phyloP scores from a whole-genome alignment of 2,797 vertebrate species.

The Crenichthys baileyi region DNA sequence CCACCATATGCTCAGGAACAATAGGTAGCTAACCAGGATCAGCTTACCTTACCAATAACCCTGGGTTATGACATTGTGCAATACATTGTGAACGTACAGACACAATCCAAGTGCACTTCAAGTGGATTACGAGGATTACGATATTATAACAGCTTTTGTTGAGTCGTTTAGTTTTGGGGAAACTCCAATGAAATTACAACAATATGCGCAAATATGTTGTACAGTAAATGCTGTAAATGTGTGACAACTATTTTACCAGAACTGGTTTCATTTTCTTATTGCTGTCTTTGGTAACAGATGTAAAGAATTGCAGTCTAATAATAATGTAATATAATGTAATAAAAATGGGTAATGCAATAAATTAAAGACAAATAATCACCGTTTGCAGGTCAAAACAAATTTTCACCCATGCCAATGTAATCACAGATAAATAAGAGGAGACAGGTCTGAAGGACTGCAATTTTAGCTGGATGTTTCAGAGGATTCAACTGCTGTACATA shows the following conservation, averaged over 20 bases:
- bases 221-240: neutral
- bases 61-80: neutral
- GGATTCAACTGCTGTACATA: neutral
- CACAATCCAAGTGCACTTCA: neutral
- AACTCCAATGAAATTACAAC: neutral
- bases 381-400: neutral
- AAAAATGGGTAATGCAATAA: neutral
- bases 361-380: neutral
- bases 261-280: neutral
- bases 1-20: constrained; percentile 9
- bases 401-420: neutral
- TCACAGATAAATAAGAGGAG: constrained; percentile 5
- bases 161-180: neutral
- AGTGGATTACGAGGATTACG: neutral
- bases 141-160: neutral
- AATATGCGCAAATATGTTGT: neutral
- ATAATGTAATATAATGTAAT: too few species aligned
- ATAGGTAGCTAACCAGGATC: neutral
- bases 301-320: neutral
- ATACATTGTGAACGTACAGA: neutral
- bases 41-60: neutral
- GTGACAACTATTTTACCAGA: neutral
- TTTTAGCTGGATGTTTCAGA: neutral
- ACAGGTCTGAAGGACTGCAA: neutral
- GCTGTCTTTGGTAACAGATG: neutral